Percentiles rank a stretch among this genome's conserved stretches.
Conservation (phyloP, 2,113 vertebrate species). For the Oostethus manadensis region DNA sequence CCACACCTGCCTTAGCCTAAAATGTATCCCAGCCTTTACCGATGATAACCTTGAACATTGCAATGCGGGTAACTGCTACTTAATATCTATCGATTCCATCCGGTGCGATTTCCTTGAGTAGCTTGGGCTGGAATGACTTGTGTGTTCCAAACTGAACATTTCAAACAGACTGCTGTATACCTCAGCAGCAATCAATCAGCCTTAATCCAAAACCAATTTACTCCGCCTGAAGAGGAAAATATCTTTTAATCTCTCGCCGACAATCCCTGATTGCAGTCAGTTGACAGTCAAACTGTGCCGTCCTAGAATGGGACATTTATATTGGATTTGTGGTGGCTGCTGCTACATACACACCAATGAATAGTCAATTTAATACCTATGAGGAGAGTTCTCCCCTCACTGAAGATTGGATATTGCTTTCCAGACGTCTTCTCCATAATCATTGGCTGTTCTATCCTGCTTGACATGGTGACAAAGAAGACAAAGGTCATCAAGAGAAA, state of each 20-base stretch:
- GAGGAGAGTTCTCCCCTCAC: constrained; percentile 16
- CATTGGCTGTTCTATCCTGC: constrained; percentile 8
- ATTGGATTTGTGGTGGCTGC: constrained; percentile 41
- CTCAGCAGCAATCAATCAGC: constrained; percentile 72
- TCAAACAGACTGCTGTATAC: constrained; percentile 65
- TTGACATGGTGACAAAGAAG: constrained; percentile 3
- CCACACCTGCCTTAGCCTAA: constrained; percentile 32
- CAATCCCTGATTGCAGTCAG: constrained; percentile 67
- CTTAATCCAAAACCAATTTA: constrained; percentile 78
- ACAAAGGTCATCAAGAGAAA: constrained; percentile 21
- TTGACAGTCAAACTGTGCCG: constrained; percentile 64
- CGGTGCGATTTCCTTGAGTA: constrained; percentile 63
- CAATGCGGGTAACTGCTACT: constrained; percentile 56
- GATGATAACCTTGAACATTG: constrained; percentile 63
- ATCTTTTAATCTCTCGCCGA: constrained; percentile 75
- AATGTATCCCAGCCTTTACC: constrained; percentile 53
- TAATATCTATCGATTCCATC: constrained; percentile 66
- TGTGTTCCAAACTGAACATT: constrained; percentile 64
- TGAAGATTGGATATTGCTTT: constrained; percentile 31
- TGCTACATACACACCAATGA: constrained; percentile 44
- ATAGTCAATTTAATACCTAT: constrained; percentile 33
- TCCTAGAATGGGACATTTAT: constrained; percentile 49
- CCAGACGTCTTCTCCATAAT: constrained; percentile 14
- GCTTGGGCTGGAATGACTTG: constrained; percentile 59
- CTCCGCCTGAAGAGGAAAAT: constrained; percentile 72